Conservation (phyloP, 2,113 vertebrate species). For the Antigone vipio region DNA sequence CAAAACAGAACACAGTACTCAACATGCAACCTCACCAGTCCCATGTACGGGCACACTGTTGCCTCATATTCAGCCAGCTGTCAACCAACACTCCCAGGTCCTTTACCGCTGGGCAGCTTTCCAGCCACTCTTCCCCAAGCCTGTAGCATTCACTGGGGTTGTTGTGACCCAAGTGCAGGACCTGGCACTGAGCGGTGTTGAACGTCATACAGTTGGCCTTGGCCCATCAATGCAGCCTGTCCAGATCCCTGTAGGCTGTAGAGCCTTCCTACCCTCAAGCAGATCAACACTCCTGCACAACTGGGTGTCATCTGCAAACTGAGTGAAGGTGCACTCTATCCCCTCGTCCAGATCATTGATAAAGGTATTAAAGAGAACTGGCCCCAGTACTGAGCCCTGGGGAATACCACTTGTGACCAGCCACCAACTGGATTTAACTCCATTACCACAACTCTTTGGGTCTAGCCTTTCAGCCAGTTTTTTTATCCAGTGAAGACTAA, state of each 20-base stretch:
- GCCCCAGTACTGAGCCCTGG: not conserved
- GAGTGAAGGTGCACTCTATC: too few relatives aligned
- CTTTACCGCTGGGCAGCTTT: not conserved
- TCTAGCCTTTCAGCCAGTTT: not conserved
- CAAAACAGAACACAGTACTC: not conserved
- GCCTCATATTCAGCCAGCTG: not conserved
- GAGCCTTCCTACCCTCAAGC: not conserved
- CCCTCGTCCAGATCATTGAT: not conserved
- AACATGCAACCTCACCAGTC: not conserved
- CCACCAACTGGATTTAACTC: not conserved
- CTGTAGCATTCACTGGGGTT: too few relatives aligned
- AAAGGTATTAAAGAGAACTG: not conserved
- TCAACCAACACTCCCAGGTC: not conserved
- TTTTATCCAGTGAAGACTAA: not conserved
- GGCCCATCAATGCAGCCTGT: not conserved
- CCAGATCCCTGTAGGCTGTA: not conserved
- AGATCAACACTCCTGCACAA: not conserved
- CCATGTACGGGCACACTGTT: not conserved
- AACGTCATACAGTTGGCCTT: too few relatives aligned
- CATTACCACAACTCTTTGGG: not conserved
- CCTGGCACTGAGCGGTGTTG: not conserved
- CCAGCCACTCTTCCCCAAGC: not conserved
- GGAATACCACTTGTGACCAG: not conserved
- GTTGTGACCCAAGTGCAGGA: not conserved
- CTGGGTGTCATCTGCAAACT: not conserved